A percentile compares a stretch with the other conserved stretches of the same genome.
These are phyloP conservation scores for Archegozetes longisetosus DNA, from an alignment of 1,140 invertebrate species.

Conservation along the genomic window DNA sequence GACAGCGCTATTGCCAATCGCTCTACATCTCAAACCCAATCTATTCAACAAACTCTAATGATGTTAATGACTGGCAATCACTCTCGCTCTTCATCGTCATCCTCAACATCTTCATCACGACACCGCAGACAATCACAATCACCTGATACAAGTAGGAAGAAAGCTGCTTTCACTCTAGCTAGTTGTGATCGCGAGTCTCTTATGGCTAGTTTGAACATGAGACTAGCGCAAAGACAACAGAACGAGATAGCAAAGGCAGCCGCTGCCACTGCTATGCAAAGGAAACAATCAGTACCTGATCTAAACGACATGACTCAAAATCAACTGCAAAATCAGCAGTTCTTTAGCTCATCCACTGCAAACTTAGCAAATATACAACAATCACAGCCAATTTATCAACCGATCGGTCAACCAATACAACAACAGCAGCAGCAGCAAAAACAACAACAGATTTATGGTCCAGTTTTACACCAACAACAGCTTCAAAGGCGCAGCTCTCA, in stretches of 20 bases:
- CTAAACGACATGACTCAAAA: background rate
- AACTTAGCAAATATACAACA: background rate
- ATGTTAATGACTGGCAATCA: constrained; percentile 1
- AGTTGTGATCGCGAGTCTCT: background rate
- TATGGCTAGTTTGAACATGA: background rate
- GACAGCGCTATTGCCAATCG: background rate
- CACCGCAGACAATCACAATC: background rate
- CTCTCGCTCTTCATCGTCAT: background rate
- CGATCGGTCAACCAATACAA: background rate
- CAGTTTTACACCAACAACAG: background rate
- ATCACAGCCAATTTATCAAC: background rate
- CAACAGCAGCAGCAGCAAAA: background rate
- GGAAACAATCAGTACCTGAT: constrained; percentile 13
- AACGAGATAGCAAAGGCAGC: constrained; percentile 8
- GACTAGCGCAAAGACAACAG: background rate
- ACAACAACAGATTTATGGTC: background rate
- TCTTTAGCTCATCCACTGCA: no score
- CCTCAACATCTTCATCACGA: background rate
- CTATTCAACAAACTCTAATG: background rate
- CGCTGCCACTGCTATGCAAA: background rate
- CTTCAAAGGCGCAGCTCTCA: background rate
- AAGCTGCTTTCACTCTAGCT: background rate
- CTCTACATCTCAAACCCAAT: background rate
- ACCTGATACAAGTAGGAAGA: background rate
- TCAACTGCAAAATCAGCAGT: background rate